A percentile compares a stretch with the other conserved stretches of the same genome.
phyloP scores from a whole-genome alignment of 2,797 vertebrate species.

The Labeo calbasu region DNA sequence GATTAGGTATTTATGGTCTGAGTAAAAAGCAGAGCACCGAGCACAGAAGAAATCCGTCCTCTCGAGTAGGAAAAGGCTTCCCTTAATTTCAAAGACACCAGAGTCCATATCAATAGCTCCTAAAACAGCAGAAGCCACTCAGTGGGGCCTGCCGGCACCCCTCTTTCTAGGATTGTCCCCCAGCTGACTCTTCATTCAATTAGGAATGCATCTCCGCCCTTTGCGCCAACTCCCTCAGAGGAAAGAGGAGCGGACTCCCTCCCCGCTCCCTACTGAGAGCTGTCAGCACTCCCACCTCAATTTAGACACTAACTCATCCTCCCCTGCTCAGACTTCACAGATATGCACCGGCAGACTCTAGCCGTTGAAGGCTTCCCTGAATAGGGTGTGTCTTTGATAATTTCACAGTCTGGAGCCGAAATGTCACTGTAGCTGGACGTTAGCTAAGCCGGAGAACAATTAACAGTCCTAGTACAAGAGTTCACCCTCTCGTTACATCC shows the following conservation, averaged over 20 bases:
- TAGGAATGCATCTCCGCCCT: conserved; percentile 91
- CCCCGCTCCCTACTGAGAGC: conserved; percentile 59
- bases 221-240: conserved; percentile 75
- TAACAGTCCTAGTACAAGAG: conserved; percentile 55
- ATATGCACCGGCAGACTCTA: conserved; percentile 41
- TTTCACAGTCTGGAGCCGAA: conserved; percentile 26
- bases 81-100: conserved; percentile 88
- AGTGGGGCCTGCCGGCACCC: conserved; percentile 80
- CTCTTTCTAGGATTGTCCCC: conserved; percentile 83
- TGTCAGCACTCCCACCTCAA: conserved; percentile 64
- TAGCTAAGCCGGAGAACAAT: conserved; percentile 46
- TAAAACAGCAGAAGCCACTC: conserved; percentile 81
- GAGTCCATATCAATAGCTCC: conserved; percentile 88
- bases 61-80: conserved; percentile 80
- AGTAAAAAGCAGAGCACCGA: conserved; percentile 80
- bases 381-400: conserved; percentile 49
- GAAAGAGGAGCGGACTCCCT: conserved; percentile 62
- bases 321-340: conserved; percentile 48
- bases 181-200: conserved; percentile 87
- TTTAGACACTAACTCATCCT: conserved; percentile 36
- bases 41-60: conserved; percentile 79
- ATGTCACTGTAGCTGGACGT: conserved; percentile 45
- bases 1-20: conserved; percentile 83
- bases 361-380: conserved; percentile 22
- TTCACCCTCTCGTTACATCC: conserved; percentile 40